phyloP scores from a whole-genome alignment of 2,797 vertebrate genomes.

The Enteromius argenteus region DNA sequence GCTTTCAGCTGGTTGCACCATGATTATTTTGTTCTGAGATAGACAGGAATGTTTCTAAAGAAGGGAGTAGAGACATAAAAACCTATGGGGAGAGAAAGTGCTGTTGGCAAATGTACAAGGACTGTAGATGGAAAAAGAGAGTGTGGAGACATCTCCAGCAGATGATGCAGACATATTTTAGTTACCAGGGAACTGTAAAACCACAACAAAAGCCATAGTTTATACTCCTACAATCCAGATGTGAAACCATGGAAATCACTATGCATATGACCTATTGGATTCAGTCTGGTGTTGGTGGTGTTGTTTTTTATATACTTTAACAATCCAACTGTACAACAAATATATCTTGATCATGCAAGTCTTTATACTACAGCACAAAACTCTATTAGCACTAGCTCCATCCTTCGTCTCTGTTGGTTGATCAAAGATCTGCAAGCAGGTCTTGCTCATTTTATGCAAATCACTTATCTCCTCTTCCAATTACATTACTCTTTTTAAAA shows the following conservation, averaged over 20 bases:
- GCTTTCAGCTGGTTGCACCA: neutral
- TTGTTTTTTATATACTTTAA: neutral
- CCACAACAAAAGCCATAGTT: neutral
- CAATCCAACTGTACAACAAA: too few relatives aligned
- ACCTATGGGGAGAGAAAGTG: neutral
- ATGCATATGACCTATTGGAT: neutral
- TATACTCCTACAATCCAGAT: neutral
- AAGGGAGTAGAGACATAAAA: neutral
- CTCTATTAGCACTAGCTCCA: neutral
- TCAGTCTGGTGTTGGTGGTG: neutral
- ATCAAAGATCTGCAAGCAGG: constrained; percentile 1
- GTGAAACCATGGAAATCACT: neutral
- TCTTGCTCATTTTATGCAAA: constrained; percentile 4
- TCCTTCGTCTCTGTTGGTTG: neutral
- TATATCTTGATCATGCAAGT: constrained; percentile 4
- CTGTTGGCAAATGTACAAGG: neutral
- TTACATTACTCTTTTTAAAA: constrained; percentile 6
- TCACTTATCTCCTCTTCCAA: neutral
- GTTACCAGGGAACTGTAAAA: neutral
- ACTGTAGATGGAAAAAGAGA: neutral
- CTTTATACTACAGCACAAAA: neutral
- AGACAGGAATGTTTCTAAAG: neutral
- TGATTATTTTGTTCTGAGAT: constrained; percentile 9
- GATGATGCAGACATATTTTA: constrained; percentile 16
- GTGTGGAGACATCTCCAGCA: constrained; percentile 19